These are phyloP conservation scores for Dasypus novemcinctus DNA, from an alignment of 2,113 vertebrate genomes.

Conservation along the genomic window DNA sequence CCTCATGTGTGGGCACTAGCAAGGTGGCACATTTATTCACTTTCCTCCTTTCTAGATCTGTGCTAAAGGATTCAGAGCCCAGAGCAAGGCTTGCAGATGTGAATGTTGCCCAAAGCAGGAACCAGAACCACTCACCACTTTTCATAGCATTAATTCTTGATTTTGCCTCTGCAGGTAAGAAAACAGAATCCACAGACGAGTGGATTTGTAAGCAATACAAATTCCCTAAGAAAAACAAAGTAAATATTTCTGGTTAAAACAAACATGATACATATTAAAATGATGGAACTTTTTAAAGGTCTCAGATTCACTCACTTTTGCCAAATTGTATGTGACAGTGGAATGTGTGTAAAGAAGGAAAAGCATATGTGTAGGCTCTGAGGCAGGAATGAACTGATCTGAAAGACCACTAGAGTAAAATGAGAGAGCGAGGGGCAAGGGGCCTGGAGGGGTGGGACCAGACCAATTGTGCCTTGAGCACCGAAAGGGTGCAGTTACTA, in stretches of 20 bases:
- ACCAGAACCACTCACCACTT: background rate
- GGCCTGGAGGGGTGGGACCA: background rate
- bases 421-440: background rate
- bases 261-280: slow-evolving; percentile 10
- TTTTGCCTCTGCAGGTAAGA: background rate
- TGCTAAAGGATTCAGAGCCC: background rate
- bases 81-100: background rate
- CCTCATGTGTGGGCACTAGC: background rate
- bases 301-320: background rate
- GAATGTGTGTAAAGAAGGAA: background rate
- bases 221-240: background rate
- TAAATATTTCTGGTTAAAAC: slow-evolving; percentile 28
- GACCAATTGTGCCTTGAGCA: background rate
- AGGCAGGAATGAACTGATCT: background rate
- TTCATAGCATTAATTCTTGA: background rate
- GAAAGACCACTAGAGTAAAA: background rate
- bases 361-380: background rate
- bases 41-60: background rate
- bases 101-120: background rate
- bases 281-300: background rate
- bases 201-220: background rate
- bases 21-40: background rate
- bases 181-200: background rate
- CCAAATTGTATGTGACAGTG: background rate
- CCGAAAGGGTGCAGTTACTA: background rate